These are phyloP conservation scores for Acyrthosiphon pisum DNA, from an alignment of 1,140 invertebrate species.

Conservation along the genomic window DNA sequence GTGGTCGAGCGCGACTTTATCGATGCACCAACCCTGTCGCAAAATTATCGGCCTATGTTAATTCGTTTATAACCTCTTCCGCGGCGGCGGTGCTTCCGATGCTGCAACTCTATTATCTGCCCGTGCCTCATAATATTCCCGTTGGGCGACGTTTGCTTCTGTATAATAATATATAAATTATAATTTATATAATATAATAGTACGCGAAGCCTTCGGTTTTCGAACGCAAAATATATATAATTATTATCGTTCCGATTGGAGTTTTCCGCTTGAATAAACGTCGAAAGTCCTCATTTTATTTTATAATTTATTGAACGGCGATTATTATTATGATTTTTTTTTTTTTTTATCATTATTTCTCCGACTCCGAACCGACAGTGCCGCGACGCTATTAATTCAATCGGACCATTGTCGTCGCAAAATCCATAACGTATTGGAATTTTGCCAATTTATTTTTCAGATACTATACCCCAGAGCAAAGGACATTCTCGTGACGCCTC, in stretches of 20 bases:
- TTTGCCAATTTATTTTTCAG: slow-evolving; percentile 31
- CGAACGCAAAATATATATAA: background rate
- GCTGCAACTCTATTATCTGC: background rate
- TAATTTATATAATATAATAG: background rate
- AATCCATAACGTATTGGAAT: slow-evolving; percentile 32
- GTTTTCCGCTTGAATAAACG: background rate
- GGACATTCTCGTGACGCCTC: background rate
- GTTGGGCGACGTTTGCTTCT: background rate
- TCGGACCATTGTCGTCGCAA: background rate
- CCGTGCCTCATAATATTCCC: background rate
- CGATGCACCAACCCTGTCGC: background rate
- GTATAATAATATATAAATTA: background rate
- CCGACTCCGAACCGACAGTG: background rate
- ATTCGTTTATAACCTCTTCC: slow-evolving; percentile 36
- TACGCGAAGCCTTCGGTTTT: background rate
- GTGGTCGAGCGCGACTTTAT: slow-evolving; percentile 12
- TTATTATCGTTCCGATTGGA: background rate
- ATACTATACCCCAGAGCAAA: background rate
- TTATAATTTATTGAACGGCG: background rate
- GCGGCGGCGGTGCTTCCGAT: background rate
- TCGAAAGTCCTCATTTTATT: background rate
- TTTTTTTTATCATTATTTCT: background rate
- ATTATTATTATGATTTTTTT: background rate
- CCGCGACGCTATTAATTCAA: slow-evolving; percentile 7
- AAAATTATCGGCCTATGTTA: slow-evolving; percentile 24